A percentile compares a stretch with the other conserved stretches of the same genome.
These are phyloP conservation scores for Rhynchotus rufescens DNA, from an alignment of 2,797 vertebrate genomes.

Conservation along the genomic window DNA sequence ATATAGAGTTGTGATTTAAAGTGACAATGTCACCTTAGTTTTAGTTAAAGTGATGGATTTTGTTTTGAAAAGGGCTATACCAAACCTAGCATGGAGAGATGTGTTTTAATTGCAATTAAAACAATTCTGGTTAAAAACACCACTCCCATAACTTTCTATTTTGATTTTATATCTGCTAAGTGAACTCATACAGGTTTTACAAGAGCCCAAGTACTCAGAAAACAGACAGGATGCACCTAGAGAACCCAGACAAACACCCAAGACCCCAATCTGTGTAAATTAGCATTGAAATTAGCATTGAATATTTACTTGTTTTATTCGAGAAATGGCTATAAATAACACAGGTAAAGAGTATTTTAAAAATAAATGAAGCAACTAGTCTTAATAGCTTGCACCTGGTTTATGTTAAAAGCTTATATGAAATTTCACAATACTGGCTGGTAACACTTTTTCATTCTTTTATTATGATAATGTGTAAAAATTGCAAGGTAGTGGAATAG, in stretches of 20 bases:
- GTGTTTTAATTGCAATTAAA: constrained; percentile 22
- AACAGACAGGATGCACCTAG: neutral
- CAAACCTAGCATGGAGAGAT: neutral
- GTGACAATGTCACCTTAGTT: constrained; percentile 56
- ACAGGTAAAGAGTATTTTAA: neutral
- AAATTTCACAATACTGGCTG: neutral
- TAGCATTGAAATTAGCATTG: neutral
- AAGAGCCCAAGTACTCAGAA: neutral
- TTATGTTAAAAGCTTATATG: constrained; percentile 22
- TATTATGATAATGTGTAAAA: constrained; percentile 23
- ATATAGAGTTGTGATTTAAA: constrained; percentile 57
- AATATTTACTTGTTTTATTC: constrained; percentile 4
- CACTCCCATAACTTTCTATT: neutral
- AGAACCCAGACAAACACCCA: neutral
- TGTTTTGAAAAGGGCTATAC: constrained; percentile 7
- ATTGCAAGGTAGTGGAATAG: neutral
- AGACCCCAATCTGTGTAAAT: neutral
- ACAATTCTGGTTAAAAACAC: neutral
- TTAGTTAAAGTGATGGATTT: constrained; percentile 44
- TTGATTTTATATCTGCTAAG: neutral
- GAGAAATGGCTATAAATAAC: neutral
- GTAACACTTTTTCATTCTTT: neutral
- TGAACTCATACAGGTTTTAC: neutral
- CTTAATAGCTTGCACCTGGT: constrained; percentile 35
- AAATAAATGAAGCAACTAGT: neutral